phyloP scores from a whole-genome alignment of 2,113 vertebrate genomes.

The Corythornis cristatus region DNA sequence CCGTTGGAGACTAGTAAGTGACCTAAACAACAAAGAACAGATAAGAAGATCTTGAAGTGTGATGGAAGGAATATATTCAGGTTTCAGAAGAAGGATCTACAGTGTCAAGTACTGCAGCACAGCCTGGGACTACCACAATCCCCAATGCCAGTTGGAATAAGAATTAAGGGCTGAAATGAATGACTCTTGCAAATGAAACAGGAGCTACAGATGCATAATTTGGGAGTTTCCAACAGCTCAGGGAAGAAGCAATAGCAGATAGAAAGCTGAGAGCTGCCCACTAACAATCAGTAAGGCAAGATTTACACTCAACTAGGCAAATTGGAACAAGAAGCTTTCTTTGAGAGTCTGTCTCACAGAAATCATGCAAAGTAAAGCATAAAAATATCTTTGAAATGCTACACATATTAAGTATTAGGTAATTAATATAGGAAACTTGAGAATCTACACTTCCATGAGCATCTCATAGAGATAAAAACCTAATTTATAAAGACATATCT shows the following conservation, averaged over 20 bases:
- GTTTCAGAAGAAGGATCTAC: background rate
- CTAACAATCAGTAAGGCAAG: background rate
- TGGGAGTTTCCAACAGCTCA: slow-evolving; percentile 17
- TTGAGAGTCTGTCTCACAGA: background rate
- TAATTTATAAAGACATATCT: background rate
- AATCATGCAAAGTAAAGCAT: slow-evolving; percentile 14
- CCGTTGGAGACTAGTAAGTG: background rate
- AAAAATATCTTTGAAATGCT: slow-evolving; percentile 6
- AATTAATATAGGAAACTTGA: slow-evolving; percentile 27
- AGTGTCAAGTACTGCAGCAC: background rate
- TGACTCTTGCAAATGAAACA: background rate
- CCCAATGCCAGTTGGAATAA: background rate
- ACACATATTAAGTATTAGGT: background rate
- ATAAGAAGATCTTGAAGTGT: background rate
- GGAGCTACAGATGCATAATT: slow-evolving; percentile 1
- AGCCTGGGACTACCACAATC: background rate
- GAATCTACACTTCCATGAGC: background rate
- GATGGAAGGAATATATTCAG: slow-evolving; percentile 2
- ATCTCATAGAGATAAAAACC: background rate
- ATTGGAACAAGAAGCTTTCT: background rate
- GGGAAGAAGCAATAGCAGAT: background rate
- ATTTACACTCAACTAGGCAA: background rate
- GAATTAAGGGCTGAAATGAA: slow-evolving; percentile 28
- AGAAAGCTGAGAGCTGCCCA: background rate
- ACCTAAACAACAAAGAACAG: background rate